phyloP scores from a whole-genome alignment of 2,113 vertebrate genomes.

The Crypturellus undulatus region DNA sequence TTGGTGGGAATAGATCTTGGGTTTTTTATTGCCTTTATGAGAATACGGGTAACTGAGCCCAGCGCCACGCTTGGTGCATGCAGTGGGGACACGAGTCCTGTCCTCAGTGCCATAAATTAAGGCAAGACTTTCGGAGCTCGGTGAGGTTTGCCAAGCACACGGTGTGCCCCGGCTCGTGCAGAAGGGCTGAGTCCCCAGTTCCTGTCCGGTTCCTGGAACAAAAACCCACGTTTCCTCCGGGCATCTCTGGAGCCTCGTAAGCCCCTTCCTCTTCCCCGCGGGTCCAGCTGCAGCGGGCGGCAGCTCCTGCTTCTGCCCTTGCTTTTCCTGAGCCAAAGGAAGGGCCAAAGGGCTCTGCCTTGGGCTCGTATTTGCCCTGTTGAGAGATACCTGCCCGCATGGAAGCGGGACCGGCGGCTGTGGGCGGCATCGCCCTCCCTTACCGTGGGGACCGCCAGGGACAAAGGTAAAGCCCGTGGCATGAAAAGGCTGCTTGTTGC shows the following conservation, averaged over 20 bases:
- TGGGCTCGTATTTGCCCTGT: slow-evolving; percentile 40
- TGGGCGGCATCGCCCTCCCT: neutral
- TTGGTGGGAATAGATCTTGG: neutral
- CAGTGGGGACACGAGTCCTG: neutral
- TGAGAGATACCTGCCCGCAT: neutral
- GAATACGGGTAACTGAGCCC: neutral
- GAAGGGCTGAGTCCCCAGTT: neutral
- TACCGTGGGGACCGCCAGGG: slow-evolving; percentile 45
- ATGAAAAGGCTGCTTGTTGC: slow-evolving; percentile 70
- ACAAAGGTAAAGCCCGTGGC: slow-evolving; percentile 64
- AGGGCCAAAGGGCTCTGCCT: neutral
- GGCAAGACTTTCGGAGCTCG: neutral
- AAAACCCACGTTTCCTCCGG: neutral
- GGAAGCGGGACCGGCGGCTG: too few relatives aligned
- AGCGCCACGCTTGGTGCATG: neutral
- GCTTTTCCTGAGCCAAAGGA: neutral
- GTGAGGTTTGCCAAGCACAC: neutral
- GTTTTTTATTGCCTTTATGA: neutral
- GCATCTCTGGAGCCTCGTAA: neutral
- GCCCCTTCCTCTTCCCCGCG: slow-evolving; percentile 39
- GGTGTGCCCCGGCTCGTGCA: neutral
- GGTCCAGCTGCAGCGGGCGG: neutral
- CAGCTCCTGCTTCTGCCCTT: neutral
- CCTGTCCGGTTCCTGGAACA: neutral
- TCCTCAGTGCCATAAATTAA: neutral